Conservation (phyloP, 2,797 vertebrate species). For the Paguma larvata region DNA sequence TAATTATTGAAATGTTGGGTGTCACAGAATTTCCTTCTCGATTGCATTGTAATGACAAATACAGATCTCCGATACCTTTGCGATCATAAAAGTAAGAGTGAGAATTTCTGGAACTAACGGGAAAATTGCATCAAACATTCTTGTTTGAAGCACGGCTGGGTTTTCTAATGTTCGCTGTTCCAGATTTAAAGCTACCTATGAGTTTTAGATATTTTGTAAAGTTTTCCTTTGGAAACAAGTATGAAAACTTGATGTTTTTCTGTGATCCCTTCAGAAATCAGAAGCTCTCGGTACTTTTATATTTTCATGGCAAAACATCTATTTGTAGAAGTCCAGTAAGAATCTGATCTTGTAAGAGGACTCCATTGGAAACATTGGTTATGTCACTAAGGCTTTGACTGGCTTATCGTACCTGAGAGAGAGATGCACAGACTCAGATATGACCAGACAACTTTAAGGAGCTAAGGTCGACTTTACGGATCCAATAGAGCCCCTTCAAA, state of each 20-base stretch:
- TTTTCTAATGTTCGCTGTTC: background rate
- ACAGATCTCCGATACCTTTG: background rate
- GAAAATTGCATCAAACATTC: background rate
- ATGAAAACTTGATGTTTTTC: background rate
- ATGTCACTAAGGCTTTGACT: background rate
- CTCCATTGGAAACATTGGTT: background rate
- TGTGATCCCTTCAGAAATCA: background rate
- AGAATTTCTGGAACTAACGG: background rate
- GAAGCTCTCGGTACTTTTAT: background rate
- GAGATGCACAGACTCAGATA: background rate
- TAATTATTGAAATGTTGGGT: background rate
- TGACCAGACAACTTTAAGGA: background rate
- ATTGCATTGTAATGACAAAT: background rate
- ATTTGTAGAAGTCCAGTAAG: background rate
- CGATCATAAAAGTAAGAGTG: background rate
- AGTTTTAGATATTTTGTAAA: background rate
- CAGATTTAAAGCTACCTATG: background rate
- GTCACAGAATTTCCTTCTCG: background rate
- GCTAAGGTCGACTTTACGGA: background rate
- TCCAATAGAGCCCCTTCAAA: background rate
- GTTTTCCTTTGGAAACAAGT: background rate
- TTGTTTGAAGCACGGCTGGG: background rate
- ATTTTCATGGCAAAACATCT: background rate
- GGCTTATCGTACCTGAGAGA: background rate
- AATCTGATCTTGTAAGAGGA: background rate